These are phyloP conservation scores for Notospermus geniculatus DNA, from an alignment of 1,140 invertebrate genomes.

Conservation along the genomic window DNA sequence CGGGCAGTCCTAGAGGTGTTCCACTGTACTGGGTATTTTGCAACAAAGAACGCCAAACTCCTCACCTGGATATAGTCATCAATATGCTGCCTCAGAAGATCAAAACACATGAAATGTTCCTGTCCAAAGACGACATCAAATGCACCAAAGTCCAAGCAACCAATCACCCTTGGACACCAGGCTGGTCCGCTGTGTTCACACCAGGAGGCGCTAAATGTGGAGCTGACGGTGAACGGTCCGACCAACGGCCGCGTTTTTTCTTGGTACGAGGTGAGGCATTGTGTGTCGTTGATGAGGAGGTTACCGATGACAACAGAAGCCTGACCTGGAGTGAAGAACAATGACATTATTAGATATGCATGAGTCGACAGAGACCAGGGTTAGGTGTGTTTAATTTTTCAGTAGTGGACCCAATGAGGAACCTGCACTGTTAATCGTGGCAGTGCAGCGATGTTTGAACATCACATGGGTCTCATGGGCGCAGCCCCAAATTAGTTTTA, in stretches of 20 bases:
- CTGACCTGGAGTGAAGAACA: too few species aligned
- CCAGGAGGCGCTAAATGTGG: constrained; percentile 28
- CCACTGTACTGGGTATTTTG: too few species aligned
- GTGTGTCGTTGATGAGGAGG: constrained; percentile 26
- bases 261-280: constrained; percentile 29
- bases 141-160: constrained; percentile 39
- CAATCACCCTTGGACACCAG: constrained; percentile 30
- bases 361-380: too few species aligned
- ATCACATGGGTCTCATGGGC: too few species aligned
- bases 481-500: too few species aligned
- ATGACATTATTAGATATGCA: too few species aligned
- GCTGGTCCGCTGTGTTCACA: constrained; percentile 62
- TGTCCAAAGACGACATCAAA: constrained; percentile 47
- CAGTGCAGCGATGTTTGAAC: too few species aligned
- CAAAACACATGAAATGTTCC: constrained; percentile 47
- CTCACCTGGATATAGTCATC: neutral
- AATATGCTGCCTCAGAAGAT: constrained; percentile 20
- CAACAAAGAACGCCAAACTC: too few species aligned
- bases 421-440: too few species aligned
- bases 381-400: too few species aligned
- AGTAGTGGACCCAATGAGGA: too few species aligned
- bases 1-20: too few species aligned
- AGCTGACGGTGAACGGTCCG: constrained; percentile 30
- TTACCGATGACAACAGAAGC: constrained; percentile 8
- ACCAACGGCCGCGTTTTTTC: constrained; percentile 28